Percentiles rank a stretch among this genome's conserved stretches.
Conservation (phyloP, 2,797 vertebrate genomes). For the Benthosema pterotum region DNA sequence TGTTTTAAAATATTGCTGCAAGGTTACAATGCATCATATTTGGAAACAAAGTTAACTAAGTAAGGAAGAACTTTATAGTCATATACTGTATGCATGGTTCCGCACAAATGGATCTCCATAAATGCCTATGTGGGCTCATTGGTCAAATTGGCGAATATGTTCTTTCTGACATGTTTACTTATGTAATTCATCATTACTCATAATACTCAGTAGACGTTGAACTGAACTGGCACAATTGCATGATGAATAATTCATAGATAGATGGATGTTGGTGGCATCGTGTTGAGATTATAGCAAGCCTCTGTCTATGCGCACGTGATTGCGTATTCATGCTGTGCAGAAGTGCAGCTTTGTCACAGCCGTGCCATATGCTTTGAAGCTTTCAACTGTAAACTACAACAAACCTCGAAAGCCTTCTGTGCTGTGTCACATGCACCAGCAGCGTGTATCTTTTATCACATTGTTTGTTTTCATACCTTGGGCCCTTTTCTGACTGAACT, state of each 20-base stretch:
- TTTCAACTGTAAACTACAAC: conserved; percentile 32
- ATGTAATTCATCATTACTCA: not conserved
- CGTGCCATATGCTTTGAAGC: conserved; percentile 23
- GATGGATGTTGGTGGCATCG: too few relatives aligned
- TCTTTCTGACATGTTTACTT: not conserved
- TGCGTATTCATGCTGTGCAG: conserved; percentile 23
- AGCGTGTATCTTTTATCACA: conserved; percentile 61
- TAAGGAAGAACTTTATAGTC: too few relatives aligned
- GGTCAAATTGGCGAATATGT: not conserved
- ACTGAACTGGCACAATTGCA: not conserved
- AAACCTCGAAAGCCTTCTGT: conserved; percentile 44
- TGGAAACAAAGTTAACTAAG: too few relatives aligned
- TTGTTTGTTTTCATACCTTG: conserved; percentile 65
- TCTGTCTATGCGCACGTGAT: conserved; percentile 7
- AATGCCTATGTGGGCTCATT: too few relatives aligned
- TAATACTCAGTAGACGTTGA: not conserved
- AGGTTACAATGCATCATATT: too few relatives aligned
- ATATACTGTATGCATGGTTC: too few relatives aligned
- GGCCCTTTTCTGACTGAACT: conserved; percentile 61
- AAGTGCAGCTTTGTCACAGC: conserved; percentile 15
- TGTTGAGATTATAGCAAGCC: not conserved
- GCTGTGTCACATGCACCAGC: conserved; percentile 9
- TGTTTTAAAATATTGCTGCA: too few relatives aligned
- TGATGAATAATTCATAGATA: not conserved
- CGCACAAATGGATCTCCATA: too few relatives aligned